Conservation (phyloP, 2,113 vertebrate species). For the Ceyx margarethae region DNA sequence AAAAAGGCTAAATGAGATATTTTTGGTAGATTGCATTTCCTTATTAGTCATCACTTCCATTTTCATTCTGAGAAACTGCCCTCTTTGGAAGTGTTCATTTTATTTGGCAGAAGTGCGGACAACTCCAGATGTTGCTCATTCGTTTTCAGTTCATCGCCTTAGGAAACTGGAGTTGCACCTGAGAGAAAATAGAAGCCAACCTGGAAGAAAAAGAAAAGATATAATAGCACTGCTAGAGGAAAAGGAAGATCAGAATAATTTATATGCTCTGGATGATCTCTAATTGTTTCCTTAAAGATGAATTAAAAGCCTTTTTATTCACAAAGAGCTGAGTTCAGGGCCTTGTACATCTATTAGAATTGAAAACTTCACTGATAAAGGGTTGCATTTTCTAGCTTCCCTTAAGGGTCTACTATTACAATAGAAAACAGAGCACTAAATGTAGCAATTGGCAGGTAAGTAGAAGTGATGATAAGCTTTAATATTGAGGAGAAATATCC, state of each 20-base stretch:
- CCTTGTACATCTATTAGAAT: not conserved
- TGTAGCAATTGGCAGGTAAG: not conserved
- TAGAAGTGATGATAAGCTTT: conserved; percentile 2
- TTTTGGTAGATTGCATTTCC: conserved; percentile 48
- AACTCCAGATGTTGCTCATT: conserved; percentile 48
- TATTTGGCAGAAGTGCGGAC: conserved; percentile 39
- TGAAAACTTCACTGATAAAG: not conserved
- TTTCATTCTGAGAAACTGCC: conserved; percentile 43
- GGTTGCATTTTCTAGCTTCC: conserved; percentile 2
- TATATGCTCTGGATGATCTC: not conserved
- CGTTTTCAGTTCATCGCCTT: conserved; percentile 51
- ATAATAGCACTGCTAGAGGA: conserved; percentile 24
- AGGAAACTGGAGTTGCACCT: conserved; percentile 57
- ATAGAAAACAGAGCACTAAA: conserved; percentile 6
- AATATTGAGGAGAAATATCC: not conserved
- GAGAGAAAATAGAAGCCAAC: conserved; percentile 54
- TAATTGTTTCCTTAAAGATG: conserved; percentile 53
- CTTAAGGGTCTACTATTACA: not conserved
- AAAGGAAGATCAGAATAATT: conserved; percentile 50
- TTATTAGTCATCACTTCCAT: conserved; percentile 50
- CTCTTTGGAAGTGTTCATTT: not conserved
- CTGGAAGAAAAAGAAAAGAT: conserved; percentile 42
- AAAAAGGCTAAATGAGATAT: conserved; percentile 30
- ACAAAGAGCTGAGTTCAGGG: not conserved
- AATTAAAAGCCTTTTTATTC: conserved; percentile 47